These are phyloP conservation scores for Ephestia elutella DNA, from an alignment of 1,140 invertebrate genomes.

Conservation along the genomic window DNA sequence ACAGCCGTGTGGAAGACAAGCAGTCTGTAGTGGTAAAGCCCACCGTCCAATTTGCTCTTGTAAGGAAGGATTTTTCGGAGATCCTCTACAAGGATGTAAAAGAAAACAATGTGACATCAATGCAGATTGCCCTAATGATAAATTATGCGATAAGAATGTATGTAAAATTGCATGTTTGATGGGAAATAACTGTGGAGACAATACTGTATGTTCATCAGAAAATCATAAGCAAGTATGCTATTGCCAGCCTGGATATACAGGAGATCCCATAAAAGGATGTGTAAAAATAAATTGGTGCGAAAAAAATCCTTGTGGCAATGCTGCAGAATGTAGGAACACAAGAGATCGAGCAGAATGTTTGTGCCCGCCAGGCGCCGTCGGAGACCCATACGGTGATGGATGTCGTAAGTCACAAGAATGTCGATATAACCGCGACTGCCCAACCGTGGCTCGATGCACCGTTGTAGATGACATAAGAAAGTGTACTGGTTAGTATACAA, in stretches of 20 bases:
- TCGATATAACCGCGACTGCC: slow-evolving; percentile 84
- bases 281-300: slow-evolving; percentile 85
- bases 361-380: slow-evolving; percentile 85
- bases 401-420: slow-evolving; percentile 87
- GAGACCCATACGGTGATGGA: slow-evolving; percentile 87
- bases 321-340: slow-evolving; percentile 87
- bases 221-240: slow-evolving; percentile 84
- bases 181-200: slow-evolving; percentile 86
- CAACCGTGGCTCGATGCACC: slow-evolving; percentile 82
- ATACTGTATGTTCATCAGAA: slow-evolving; percentile 88
- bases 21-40: slow-evolving; percentile 81
- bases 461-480: slow-evolving; percentile 81
- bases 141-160: slow-evolving; percentile 85
- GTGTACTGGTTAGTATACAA: slow-evolving; percentile 76
- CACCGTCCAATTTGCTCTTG: slow-evolving; percentile 86
- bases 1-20: slow-evolving; percentile 86
- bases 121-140: slow-evolving; percentile 85
- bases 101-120: slow-evolving; percentile 83
- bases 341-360: slow-evolving; percentile 87
- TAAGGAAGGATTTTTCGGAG: slow-evolving; percentile 84
- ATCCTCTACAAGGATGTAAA: slow-evolving; percentile 85
- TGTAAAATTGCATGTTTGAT: slow-evolving; percentile 90
- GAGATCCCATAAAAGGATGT: slow-evolving; percentile 82
- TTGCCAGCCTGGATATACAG: slow-evolving; percentile 90
- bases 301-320: slow-evolving; percentile 85